Evolutionary conservation across 2,113 vertebrate species (phyloP), one percentile per base, ranked within the genome.

Genomic region (Synodontis membranacea): DNA sequence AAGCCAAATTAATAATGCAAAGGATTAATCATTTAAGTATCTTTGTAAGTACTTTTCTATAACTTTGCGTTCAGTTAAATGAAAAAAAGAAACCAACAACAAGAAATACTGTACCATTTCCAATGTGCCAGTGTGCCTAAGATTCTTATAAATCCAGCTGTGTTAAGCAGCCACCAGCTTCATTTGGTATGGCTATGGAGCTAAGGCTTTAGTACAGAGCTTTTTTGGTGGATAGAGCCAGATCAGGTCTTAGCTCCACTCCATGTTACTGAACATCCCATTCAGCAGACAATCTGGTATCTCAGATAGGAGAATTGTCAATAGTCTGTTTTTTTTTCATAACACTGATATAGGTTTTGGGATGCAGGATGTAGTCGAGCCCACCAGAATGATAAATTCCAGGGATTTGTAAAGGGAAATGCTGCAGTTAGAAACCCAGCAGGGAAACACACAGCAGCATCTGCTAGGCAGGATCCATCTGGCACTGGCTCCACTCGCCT

Each of bases 391-490:
- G 52, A 86, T 82, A 82, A 86, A 82, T 70, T 62, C 68, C 84
- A 60, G 34, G 75, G 25, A 64, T 75, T 87, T 72, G 74, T 80
- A 46, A 82, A 17, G 21, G 28, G 78, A 58, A 76, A 80, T 82
- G 52, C 37, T 60, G 86, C 37, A 34, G 56, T 39, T 74, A 82
- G 31, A 83, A 86, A 60, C 23, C 23, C 79, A 83, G 88, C 58
- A 80, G 75, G 74, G 46, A 76, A 68, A 78, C 68, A 52, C 78
- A 82, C 52, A 78, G 34, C 79, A 87, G 42, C 78, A 79, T 87
- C 50, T 89, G 83, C 82, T 85, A 39, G 28, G 25, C 60, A 79
- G 34, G 31, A 83, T 86, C 80, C 80, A 86, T 83, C 86, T 87
- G 80, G 86, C 52, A 76, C 72, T 75, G 74, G 39, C 75, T 83